Conservation (phyloP, 2,888 invertebrate genomes). For the Xanthorhoe designata region DNA sequence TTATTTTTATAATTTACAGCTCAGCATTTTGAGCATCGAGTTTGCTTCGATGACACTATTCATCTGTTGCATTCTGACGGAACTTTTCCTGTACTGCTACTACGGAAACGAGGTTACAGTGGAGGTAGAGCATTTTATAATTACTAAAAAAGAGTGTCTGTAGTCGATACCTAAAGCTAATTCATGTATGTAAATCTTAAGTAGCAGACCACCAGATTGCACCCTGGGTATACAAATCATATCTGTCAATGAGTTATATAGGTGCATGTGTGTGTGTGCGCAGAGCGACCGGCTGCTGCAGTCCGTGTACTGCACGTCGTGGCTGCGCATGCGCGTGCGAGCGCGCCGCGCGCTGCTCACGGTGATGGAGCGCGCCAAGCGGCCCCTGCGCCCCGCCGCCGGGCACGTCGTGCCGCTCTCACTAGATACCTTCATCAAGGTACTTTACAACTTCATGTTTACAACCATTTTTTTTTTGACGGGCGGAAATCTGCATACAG, state of each 20-base stretch:
- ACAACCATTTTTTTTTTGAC: too few relatives aligned
- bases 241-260: neutral
- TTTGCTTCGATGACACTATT: slow-evolving; percentile 83
- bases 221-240: neutral
- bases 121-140: slow-evolving; percentile 63
- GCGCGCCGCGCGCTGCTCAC: slow-evolving; percentile 68
- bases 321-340: slow-evolving; percentile 56
- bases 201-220: too few relatives aligned
- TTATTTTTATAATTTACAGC: slow-evolving; percentile 47
- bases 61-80: slow-evolving; percentile 81
- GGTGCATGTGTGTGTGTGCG: slow-evolving; percentile 7
- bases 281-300: slow-evolving; percentile 74
- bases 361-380: slow-evolving; percentile 75
- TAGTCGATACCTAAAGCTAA: too few relatives aligned
- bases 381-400: slow-evolving; percentile 78
- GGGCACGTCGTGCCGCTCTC: slow-evolving; percentile 80
- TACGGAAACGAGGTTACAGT: slow-evolving; percentile 84
- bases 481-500: too few relatives aligned
- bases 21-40: slow-evolving; percentile 69
- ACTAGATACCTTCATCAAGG: slow-evolving; percentile 79
- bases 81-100: slow-evolving; percentile 85
- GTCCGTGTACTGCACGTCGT: slow-evolving; percentile 71
- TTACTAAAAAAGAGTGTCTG: neutral
- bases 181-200: too few relatives aligned
- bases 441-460: too few relatives aligned